These are phyloP conservation scores for Drosophila ambigua DNA, from an alignment of 1,140 invertebrate species.

Conservation along the genomic window DNA sequence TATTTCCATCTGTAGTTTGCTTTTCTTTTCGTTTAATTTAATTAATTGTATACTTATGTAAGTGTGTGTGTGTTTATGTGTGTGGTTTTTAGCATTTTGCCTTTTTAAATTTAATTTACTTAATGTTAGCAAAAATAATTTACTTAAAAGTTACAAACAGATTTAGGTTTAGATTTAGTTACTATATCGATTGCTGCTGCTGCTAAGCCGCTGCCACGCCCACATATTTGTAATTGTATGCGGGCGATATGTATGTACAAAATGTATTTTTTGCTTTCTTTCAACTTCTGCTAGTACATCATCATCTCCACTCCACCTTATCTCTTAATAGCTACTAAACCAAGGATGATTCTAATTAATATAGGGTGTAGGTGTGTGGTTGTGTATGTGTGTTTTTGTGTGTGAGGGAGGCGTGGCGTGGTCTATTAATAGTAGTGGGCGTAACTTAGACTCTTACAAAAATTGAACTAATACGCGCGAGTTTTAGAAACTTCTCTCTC, in stretches of 20 bases:
- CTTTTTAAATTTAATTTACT: conserved; percentile 62
- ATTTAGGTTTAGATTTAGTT: conserved; percentile 33
- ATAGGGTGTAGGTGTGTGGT: background rate
- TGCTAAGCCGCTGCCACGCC: conserved; percentile 63
- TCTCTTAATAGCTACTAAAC: background rate
- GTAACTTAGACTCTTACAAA: conserved; percentile 66
- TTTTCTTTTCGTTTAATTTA: conserved; percentile 66
- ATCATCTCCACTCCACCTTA: background rate
- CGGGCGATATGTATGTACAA: conserved; percentile 79
- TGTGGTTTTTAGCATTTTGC: conserved; percentile 33
- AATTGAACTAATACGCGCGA: conserved; percentile 76
- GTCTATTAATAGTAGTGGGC: conserved; percentile 43
- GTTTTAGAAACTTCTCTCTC: conserved; percentile 70
- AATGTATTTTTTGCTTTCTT: conserved; percentile 81
- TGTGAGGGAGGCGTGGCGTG: conserved; percentile 22
- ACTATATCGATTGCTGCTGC: conserved; percentile 39
- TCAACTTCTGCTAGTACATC: conserved; percentile 38
- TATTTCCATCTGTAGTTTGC: too few species aligned
- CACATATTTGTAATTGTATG: conserved; percentile 43
- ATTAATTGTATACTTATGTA: conserved; percentile 83
- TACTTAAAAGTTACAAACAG: conserved; percentile 48
- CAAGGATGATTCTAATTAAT: too few species aligned
- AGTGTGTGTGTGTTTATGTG: conserved; percentile 37
- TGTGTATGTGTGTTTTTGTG: too few species aligned
- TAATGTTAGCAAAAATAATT: conserved; percentile 62